A percentile compares a stretch with the other conserved stretches of the same genome.
Conservation (phyloP, 2,888 invertebrate genomes). For the Pachycephus smyrnensis region DNA sequence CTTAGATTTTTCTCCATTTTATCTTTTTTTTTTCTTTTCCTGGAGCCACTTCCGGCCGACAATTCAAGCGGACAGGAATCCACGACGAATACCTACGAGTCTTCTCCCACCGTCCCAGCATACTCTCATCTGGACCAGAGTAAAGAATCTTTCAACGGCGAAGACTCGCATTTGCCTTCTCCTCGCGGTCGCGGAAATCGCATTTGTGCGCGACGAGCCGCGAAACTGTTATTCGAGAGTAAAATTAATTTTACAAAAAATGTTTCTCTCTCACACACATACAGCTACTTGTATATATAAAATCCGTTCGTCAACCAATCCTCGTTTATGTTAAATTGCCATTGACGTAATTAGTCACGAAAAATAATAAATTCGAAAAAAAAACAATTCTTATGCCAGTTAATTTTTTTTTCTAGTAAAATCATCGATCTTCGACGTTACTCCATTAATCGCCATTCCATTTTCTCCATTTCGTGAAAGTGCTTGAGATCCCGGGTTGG, state of each 20-base stretch:
- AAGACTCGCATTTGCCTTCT: background rate
- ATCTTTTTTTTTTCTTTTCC: background rate
- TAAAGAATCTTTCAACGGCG: background rate
- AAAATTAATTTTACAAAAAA: slow-evolving; percentile 51
- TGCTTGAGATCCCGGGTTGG: background rate
- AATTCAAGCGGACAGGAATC: slow-evolving; percentile 30
- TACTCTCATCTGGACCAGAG: background rate
- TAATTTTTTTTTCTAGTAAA: background rate
- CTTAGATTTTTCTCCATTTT: slow-evolving; percentile 18
- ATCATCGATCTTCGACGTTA: background rate
- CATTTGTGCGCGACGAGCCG: slow-evolving; percentile 47
- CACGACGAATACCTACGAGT: background rate
- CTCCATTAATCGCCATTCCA: background rate
- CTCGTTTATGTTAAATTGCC: background rate
- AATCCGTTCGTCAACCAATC: background rate
- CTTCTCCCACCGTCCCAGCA: background rate
- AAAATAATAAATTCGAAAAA: background rate
- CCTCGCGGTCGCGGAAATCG: slow-evolving; percentile 38
- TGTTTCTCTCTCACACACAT: slow-evolving; percentile 19
- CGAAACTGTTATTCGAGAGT: slow-evolving; percentile 50
- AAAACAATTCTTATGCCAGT: background rate
- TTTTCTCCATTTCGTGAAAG: background rate
- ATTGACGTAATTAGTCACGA: background rate
- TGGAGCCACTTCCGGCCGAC: slow-evolving; percentile 47
- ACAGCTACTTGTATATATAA: too few relatives aligned